Base-by-base conservation (phyloP, 2,888 invertebrate species). In the Clistopyga incitator region DNA sequence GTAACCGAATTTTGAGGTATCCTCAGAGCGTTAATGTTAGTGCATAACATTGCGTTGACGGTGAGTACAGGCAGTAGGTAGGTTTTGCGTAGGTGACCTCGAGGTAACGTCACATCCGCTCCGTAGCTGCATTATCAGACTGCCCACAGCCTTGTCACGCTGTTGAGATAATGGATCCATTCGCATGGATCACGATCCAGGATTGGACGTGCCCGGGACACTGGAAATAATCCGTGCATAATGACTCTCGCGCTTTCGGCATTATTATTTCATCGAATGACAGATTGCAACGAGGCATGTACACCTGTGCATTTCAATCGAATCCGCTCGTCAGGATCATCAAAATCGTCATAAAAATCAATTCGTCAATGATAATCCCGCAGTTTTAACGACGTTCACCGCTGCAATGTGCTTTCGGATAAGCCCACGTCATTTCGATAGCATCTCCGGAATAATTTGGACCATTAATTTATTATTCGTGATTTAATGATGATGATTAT, bases 121-220 rank as follows among this genome's bases (percentile, higher is more conserved):
- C 90, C 91, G 42, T 91, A 91, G 90, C 89, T 82, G 88, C 88
- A 92, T 92, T 92, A 92, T 87, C 88, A 91, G 90, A 91, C 92
- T 92, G 90, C 92, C 92, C 90, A 92, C 91, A 92, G 90, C 92
- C 92, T 92, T 92, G 92, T 92, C 91, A 90, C 87, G 88, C 90
- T 91, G 92, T 92, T 92, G 92, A 92, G 92, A 92, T 92, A 92
- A 92, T 92, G 90, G 90, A 92, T 90, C 91, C 89, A 91, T 92
- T 92, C 92, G 91, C 91, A 89, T 92, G 92, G 90, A 91, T 91
- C 91, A 90, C 91, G 89, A 88, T 89, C 87, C 88, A 88, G 90
- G 91, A 92, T 91, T 92, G 91, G 88, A 91, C 86, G 90, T 89
- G 89, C 88, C 86, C 88, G 90, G 89, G 89, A 90, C 90, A 91